These are phyloP conservation scores for Syngnathus rostellatus DNA, from an alignment of 2,797 vertebrate genomes.

Conservation along the genomic window DNA sequence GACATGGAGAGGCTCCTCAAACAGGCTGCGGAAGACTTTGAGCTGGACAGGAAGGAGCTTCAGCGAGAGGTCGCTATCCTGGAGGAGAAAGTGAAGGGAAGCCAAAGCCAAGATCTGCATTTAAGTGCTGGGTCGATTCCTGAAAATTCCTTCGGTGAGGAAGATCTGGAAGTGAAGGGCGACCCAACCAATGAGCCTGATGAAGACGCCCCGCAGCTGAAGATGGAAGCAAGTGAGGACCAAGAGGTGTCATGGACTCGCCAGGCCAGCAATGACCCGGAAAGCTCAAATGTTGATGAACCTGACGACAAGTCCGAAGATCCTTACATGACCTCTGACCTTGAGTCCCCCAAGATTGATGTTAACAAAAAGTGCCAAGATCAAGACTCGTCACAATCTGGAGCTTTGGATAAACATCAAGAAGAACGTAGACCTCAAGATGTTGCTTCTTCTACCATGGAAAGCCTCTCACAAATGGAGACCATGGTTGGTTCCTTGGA, in stretches of 20 bases:
- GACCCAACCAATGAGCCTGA: not conserved
- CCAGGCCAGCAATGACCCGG: not conserved
- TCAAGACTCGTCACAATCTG: conserved; percentile 3
- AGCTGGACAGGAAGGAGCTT: conserved; percentile 63
- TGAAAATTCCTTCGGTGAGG: not conserved
- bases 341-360: not conserved
- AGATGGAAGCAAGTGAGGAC: not conserved
- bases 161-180: conserved; percentile 1
- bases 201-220: not conserved
- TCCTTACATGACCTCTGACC: not conserved
- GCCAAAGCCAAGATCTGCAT: not conserved
- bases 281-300: not conserved
- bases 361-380: conserved; percentile 20
- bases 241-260: not conserved
- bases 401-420: conserved; percentile 19
- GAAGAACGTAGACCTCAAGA: conserved; percentile 10
- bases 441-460: not conserved
- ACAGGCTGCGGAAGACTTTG: conserved; percentile 57
- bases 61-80: conserved; percentile 48
- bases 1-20: conserved; percentile 64
- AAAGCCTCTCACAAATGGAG: conserved; percentile 26
- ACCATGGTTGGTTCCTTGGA: conserved; percentile 25
- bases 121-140: not conserved
- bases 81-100: conserved; percentile 52
- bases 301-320: conserved; percentile 10